A percentile compares a stretch with the other conserved stretches of the same genome.
These are phyloP conservation scores for Liodrosophila aerea DNA, from an alignment of 2,888 invertebrate genomes.

Conservation along the genomic window DNA sequence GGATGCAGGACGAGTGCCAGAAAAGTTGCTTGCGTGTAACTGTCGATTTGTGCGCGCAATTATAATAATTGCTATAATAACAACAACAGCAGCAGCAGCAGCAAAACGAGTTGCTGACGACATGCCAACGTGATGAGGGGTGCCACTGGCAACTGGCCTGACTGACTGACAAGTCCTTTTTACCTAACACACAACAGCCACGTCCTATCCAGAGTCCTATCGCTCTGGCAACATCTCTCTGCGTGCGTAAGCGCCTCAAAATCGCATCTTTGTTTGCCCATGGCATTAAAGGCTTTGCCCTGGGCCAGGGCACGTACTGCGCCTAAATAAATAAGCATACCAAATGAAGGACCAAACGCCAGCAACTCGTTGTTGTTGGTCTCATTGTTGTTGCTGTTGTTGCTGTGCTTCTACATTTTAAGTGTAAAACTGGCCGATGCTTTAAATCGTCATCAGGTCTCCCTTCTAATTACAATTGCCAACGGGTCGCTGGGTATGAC, in stretches of 20 bases:
- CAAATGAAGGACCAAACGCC: slow-evolving; percentile 10
- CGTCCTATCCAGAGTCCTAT: slow-evolving; percentile 1
- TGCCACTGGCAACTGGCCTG: slow-evolving; percentile 32
- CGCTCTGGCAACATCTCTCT: slow-evolving; percentile 29
- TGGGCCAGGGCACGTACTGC: slow-evolving; percentile 42
- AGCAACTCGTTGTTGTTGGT: slow-evolving; percentile 10
- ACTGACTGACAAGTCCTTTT: slow-evolving; percentile 6
- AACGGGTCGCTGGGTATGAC: slow-evolving; percentile 58
- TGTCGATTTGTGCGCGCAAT: slow-evolving; percentile 73
- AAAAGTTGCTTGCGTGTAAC: slow-evolving; percentile 51
- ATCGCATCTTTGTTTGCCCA: slow-evolving; percentile 70
- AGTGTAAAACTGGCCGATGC: slow-evolving; percentile 22
- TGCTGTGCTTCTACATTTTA: slow-evolving; percentile 2
- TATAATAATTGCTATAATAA: slow-evolving; percentile 75
- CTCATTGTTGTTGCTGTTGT: slow-evolving; percentile 9
- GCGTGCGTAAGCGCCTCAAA: slow-evolving; percentile 66
- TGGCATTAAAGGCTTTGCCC: slow-evolving; percentile 71
- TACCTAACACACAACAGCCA: not conserved
- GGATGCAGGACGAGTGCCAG: slow-evolving; percentile 25
- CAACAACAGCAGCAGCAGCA: slow-evolving; percentile 43
- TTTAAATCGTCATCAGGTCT: slow-evolving; percentile 38
- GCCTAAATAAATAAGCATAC: slow-evolving; percentile 67
- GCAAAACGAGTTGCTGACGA: slow-evolving; percentile 51
- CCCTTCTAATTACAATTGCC: slow-evolving; percentile 63
- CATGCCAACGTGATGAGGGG: slow-evolving; percentile 50